These are phyloP conservation scores for Metacarcinus magister DNA, from an alignment of 2,888 invertebrate genomes.

Conservation along the genomic window DNA sequence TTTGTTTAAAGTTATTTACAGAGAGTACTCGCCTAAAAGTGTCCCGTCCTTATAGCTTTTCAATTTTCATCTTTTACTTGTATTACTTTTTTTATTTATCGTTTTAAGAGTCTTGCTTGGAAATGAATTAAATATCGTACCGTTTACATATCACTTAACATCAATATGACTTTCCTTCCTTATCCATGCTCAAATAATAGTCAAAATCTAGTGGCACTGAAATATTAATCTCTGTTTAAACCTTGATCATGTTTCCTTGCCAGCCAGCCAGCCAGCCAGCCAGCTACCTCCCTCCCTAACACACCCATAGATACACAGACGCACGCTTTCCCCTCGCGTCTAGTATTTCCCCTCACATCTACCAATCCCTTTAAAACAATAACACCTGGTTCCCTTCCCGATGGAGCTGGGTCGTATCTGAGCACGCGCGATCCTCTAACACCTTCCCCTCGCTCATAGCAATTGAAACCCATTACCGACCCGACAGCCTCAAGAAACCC, in stretches of 20 bases:
- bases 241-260: background rate
- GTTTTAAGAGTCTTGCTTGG: background rate
- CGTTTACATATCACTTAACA: no score
- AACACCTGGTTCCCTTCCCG: conserved; percentile 9
- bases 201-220: no score
- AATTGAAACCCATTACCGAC: background rate
- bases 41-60: background rate
- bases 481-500: conserved; percentile 1
- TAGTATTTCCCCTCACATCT: conserved; percentile 19
- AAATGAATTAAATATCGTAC: background rate
- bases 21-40: background rate
- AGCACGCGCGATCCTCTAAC: background rate
- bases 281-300: background rate
- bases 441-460: background rate
- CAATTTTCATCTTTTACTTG: background rate
- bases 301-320: background rate
- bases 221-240: no score
- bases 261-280: no score
- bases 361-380: conserved; percentile 38
- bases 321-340: conserved; percentile 22
- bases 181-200: background rate
- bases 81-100: background rate
- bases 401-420: background rate
- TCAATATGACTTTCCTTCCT: background rate
- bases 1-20: background rate